These are phyloP conservation scores for Lepidotrigona ventralis DNA, from an alignment of 1,140 invertebrate genomes.

Conservation along the genomic window DNA sequence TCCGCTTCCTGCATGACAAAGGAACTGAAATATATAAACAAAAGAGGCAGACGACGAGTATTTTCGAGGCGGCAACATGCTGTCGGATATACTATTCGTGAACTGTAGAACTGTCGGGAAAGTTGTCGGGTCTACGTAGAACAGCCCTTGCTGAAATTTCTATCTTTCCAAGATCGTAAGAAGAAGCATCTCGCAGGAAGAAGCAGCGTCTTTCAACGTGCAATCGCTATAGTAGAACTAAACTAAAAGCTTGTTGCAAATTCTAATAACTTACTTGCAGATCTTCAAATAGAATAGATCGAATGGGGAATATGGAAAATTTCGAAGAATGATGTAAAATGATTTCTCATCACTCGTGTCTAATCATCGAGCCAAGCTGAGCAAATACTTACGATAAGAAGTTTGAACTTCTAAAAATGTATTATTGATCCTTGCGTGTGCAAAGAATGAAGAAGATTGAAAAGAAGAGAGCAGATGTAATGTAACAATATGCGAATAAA, in stretches of 20 bases:
- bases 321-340: too few relatives aligned
- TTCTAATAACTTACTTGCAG: not conserved
- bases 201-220: not conserved
- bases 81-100: not conserved
- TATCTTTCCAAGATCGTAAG: not conserved
- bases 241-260: not conserved
- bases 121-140: not conserved
- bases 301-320: too few relatives aligned
- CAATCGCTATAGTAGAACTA: not conserved
- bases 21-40: constrained; percentile 7
- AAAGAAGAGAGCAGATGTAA: too few relatives aligned
- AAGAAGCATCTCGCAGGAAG: not conserved
- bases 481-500: too few relatives aligned
- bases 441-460: too few relatives aligned
- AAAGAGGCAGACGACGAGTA: not conserved
- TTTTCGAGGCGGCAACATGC: constrained; percentile 1
- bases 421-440: too few relatives aligned
- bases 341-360: too few relatives aligned
- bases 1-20: constrained; percentile 12
- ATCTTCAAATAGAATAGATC: not conserved
- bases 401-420: too few relatives aligned
- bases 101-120: not conserved
- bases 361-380: too few relatives aligned
- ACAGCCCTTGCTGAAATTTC: not conserved
- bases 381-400: too few relatives aligned